phyloP scores from a whole-genome alignment of 2,888 invertebrate genomes.

The Alsophila aescularia region DNA sequence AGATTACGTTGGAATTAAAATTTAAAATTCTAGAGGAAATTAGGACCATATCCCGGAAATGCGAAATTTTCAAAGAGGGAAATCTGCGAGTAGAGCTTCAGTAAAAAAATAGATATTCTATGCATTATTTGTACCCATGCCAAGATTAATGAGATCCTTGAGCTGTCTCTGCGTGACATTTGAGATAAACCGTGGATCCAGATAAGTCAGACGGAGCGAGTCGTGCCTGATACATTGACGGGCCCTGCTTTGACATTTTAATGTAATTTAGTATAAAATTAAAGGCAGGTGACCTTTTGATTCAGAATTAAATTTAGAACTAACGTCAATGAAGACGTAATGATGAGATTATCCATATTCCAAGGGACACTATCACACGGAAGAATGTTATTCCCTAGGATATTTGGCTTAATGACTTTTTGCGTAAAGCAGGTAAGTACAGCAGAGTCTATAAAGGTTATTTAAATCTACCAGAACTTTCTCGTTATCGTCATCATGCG shows the following conservation, averaged over 20 bases:
- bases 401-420: too few relatives aligned
- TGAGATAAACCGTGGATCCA: constrained; percentile 58
- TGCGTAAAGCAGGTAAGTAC: too few relatives aligned
- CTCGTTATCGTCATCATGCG: too few relatives aligned
- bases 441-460: too few relatives aligned
- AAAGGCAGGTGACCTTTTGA: constrained; percentile 20
- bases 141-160: constrained; percentile 60
- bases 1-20: too few relatives aligned
- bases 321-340: too few relatives aligned
- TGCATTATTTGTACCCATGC: constrained; percentile 31
- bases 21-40: too few relatives aligned
- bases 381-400: too few relatives aligned
- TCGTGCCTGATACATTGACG: constrained; percentile 21
- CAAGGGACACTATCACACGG: too few relatives aligned
- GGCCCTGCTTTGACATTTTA: constrained; percentile 22
- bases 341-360: too few relatives aligned
- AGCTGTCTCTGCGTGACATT: constrained; percentile 54
- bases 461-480: too few relatives aligned
- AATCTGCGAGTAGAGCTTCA: not conserved
- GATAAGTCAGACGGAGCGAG: constrained; percentile 46
- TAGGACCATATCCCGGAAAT: too few relatives aligned
- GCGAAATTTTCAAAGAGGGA: not conserved
- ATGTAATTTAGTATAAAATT: constrained; percentile 32
- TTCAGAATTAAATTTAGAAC: not conserved
- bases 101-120: not conserved